phyloP scores from a whole-genome alignment of 2,888 invertebrate species.

The Proisotoma minuta region DNA sequence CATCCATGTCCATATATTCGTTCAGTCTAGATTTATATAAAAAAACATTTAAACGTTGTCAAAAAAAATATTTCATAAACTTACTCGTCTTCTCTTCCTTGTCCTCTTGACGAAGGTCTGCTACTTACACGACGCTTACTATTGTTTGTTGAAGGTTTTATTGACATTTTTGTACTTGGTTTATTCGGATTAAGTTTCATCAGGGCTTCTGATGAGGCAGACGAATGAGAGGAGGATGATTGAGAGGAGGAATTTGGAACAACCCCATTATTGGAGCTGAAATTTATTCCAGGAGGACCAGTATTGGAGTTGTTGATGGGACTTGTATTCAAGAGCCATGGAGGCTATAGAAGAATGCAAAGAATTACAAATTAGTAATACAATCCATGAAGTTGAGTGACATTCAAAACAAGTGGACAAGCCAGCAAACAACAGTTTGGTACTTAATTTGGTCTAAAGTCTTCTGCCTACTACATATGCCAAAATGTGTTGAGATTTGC shows the following conservation, averaged over 20 bases:
- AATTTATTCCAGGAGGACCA: neutral
- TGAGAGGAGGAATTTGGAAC: neutral
- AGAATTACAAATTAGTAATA: too few species aligned
- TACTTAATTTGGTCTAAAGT: too few species aligned
- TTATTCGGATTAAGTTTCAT: constrained; percentile 18
- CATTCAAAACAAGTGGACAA: too few species aligned
- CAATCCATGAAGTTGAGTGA: too few species aligned
- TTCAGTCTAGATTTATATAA: neutral
- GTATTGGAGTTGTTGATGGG: too few species aligned
- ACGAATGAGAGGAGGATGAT: constrained; percentile 11
- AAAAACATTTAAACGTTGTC: neutral
- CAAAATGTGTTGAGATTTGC: too few species aligned
- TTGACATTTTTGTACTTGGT: neutral
- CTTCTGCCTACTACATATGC: too few species aligned
- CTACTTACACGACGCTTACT: neutral
- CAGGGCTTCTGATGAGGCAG: constrained; percentile 13
- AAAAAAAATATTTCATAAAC: neutral
- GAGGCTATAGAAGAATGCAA: too few species aligned
- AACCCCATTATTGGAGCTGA: neutral
- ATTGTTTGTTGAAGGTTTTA: neutral
- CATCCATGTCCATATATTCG: constrained; percentile 2
- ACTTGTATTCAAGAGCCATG: neutral
- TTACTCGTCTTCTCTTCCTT: constrained; percentile 13
- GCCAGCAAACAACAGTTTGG: too few species aligned
- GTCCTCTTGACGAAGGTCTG: constrained; percentile 8